phyloP scores from a whole-genome alignment of 2,797 vertebrate genomes.

The Xerus rutilus region DNA sequence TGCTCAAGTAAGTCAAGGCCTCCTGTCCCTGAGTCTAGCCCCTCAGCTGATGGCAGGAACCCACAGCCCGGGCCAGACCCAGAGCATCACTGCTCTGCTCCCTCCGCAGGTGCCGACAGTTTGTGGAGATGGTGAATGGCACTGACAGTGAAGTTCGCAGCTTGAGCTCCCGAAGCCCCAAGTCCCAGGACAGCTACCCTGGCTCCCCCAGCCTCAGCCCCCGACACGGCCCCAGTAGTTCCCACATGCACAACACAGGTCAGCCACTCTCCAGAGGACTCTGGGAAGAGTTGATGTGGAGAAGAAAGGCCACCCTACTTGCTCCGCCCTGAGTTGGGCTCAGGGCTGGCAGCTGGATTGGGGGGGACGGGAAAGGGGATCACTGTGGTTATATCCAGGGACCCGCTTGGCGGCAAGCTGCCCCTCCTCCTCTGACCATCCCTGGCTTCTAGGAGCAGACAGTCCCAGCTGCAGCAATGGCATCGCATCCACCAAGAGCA shows the following conservation, averaged over 20 bases:
- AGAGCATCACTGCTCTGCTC: conserved; percentile 64
- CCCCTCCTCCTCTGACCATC: conserved; percentile 73
- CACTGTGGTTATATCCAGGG: not conserved
- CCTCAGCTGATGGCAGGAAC: conserved; percentile 8
- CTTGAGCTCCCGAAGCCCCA: conserved; percentile 95
- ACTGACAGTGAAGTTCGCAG: conserved; percentile 98
- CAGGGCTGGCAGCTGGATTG: conserved; percentile 3
- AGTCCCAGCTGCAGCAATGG: conserved; percentile 99
- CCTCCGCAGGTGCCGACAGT: conserved; percentile 95
- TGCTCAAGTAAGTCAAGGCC: conserved; percentile 95
- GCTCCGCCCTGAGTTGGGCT: conserved; percentile 49
- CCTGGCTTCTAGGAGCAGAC: conserved; percentile 91
- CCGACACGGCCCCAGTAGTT: conserved; percentile 93
- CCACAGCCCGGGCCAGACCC: not conserved
- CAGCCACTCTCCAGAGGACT: conserved; percentile 77
- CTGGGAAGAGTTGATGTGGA: conserved; percentile 70
- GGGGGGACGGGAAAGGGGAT: conserved; percentile 65
- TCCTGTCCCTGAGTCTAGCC: not conserved
- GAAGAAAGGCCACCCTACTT: conserved; percentile 2
- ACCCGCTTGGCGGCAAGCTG: not conserved
- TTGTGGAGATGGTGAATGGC: conserved; percentile 99
- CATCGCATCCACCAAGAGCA: conserved; percentile 93
- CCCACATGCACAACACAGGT: conserved; percentile 94
- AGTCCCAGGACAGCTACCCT: conserved; percentile 98
- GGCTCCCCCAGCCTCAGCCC: conserved; percentile 96